These are phyloP conservation scores for Premnoplex brunnescens DNA, from an alignment of 2,797 vertebrate genomes.

Conservation along the genomic window DNA sequence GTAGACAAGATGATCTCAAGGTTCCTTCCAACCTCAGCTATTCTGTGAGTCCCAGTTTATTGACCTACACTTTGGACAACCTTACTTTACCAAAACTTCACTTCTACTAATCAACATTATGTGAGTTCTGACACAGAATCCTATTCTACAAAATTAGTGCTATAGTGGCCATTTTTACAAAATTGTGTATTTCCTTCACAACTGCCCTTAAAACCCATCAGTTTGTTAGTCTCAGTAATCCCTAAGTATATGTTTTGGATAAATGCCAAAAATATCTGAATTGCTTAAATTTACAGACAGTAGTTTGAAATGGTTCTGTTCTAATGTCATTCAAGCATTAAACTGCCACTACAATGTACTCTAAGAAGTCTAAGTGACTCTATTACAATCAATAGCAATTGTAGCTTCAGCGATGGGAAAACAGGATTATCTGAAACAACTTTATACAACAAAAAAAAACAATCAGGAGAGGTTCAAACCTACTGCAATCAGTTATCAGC, in stretches of 20 bases:
- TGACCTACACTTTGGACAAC: neutral
- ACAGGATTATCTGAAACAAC: conserved; percentile 9
- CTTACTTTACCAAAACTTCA: neutral
- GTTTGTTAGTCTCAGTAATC: conserved; percentile 1
- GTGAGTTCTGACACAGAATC: neutral
- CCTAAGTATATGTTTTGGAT: neutral
- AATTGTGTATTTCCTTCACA: neutral
- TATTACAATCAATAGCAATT: neutral
- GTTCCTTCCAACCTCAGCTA: neutral
- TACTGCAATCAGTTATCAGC: neutral
- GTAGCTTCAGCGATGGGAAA: neutral
- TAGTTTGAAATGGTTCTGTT: neutral
- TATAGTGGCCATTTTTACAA: neutral
- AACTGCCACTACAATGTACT: neutral
- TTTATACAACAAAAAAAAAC: neutral
- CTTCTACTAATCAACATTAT: neutral
- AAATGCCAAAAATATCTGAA: neutral
- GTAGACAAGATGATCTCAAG: neutral
- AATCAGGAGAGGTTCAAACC: neutral
- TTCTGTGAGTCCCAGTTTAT: neutral
- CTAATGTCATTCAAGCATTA: neutral
- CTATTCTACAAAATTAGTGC: neutral
- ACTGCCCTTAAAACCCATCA: neutral
- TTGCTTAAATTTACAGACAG: neutral
- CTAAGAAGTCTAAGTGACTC: neutral